Evolutionary conservation across 2,888 invertebrate genomes (phyloP).

Genomic region (Eugnorisma glareosa): DNA sequence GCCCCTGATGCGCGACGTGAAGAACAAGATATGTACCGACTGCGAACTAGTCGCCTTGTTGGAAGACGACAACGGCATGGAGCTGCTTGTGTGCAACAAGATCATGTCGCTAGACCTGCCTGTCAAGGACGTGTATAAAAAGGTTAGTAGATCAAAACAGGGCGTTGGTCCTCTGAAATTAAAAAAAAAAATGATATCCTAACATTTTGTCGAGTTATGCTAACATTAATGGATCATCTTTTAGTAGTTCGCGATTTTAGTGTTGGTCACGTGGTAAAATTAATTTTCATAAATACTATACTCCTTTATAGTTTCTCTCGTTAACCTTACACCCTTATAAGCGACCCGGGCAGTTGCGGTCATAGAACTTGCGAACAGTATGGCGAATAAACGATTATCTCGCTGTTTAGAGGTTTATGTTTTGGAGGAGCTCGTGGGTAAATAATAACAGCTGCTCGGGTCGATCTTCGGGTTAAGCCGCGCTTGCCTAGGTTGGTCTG

Average conservation of each 20-base stretch:
- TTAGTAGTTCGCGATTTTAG: neutral
- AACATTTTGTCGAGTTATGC: neutral
- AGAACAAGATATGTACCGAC: constrained; percentile 99
- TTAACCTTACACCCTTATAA: neutral
- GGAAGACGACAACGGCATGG: constrained; percentile 99
- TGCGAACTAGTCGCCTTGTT: constrained; percentile 99
- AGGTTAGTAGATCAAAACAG: constrained; percentile 80
- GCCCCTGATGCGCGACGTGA: constrained; percentile 99
- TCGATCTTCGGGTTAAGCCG: too few relatives aligned
- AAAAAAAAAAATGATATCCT: neutral
- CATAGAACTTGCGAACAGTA: neutral
- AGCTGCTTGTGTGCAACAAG: constrained; percentile 98
- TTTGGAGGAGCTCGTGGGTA: too few relatives aligned
- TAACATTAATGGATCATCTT: neutral
- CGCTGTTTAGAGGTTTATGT: neutral
- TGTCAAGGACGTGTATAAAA: constrained; percentile 97
- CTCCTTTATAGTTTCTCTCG: neutral
- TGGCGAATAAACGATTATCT: neutral
- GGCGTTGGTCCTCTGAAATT: neutral
- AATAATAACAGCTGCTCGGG: too few relatives aligned
- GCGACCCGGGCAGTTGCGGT: too few relatives aligned
- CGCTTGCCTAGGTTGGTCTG: too few relatives aligned
- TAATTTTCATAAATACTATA: neutral
- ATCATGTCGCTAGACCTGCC: constrained; percentile 99
- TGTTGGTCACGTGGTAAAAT: neutral